Conservation (phyloP, 2,888 invertebrate species). For the Eucera pruinosa region DNA sequence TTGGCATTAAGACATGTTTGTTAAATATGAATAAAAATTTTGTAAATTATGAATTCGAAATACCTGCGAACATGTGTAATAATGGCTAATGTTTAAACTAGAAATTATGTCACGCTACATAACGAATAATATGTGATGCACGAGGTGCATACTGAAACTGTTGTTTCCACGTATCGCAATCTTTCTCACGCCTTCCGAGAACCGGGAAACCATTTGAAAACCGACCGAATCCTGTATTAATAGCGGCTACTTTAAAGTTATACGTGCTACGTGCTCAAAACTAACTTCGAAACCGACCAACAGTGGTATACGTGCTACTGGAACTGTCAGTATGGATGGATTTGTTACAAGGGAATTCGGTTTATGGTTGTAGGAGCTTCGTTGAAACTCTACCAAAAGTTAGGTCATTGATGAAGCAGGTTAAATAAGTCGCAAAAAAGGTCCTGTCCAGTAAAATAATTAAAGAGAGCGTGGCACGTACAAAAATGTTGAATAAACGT, state of each 20-base stretch:
- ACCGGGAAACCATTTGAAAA: constrained; percentile 65
- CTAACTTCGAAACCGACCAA: constrained; percentile 59
- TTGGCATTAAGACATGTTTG: too few relatives aligned
- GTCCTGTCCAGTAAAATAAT: background rate
- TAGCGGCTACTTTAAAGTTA: constrained; percentile 75
- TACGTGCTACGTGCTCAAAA: constrained; percentile 70
- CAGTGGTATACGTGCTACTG: constrained; percentile 49
- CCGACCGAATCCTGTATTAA: constrained; percentile 71
- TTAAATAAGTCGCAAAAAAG: constrained; percentile 47
- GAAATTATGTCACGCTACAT: background rate
- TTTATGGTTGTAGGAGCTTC: constrained; percentile 55
- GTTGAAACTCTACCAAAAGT: constrained; percentile 48
- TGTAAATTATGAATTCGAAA: background rate
- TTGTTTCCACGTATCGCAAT: constrained; percentile 9
- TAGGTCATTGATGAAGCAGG: constrained; percentile 36
- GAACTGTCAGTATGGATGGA: constrained; percentile 68
- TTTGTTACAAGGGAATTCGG: constrained; percentile 68
- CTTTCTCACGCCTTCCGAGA: constrained; percentile 7
- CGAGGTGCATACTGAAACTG: background rate
- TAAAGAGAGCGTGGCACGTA: background rate
- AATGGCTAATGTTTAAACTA: background rate
- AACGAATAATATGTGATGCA: constrained; percentile 12
- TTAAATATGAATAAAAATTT: background rate
- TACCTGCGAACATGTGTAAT: background rate
- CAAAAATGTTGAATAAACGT: too few relatives aligned